Percentiles rank a stretch among this genome's conserved stretches.
These are phyloP conservation scores for Olivierus martensii DNA, from an alignment of 1,140 invertebrate species.

Conservation along the genomic window DNA sequence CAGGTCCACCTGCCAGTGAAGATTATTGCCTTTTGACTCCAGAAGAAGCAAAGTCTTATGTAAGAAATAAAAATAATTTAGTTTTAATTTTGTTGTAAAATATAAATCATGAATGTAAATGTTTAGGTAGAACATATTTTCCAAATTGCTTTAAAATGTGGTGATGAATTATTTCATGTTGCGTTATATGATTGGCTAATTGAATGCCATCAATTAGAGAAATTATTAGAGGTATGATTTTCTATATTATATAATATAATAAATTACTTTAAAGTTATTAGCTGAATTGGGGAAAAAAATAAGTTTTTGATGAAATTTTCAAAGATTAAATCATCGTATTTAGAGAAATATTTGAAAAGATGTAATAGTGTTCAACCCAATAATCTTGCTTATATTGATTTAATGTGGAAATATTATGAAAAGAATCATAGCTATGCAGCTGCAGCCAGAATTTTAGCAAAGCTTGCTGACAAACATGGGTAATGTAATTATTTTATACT, in stretches of 20 bases:
- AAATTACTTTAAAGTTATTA: no score
- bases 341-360: slow-evolving; percentile 63
- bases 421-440: slow-evolving; percentile 77
- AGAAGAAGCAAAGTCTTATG: slow-evolving; percentile 19
- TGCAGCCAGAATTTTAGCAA: slow-evolving; percentile 80
- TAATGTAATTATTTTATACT: no score
- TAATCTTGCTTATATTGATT: slow-evolving; percentile 50
- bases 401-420: slow-evolving; percentile 94
- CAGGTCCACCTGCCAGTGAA: slow-evolving; percentile 30
- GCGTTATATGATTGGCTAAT: slow-evolving; percentile 90
- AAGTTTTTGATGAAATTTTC: slow-evolving; percentile 10
- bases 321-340: slow-evolving; percentile 48
- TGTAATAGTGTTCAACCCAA: slow-evolving; percentile 31
- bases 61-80: not conserved
- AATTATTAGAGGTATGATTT: slow-evolving; percentile 52
- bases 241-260: no score
- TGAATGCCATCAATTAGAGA: slow-evolving; percentile 53
- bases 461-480: slow-evolving; percentile 67
- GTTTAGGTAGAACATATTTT: slow-evolving; percentile 34
- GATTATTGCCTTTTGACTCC: slow-evolving; percentile 23
- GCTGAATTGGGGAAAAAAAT: no score
- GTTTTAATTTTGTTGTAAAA: no score
- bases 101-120: no score
- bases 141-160: slow-evolving; percentile 30
- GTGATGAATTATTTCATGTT: slow-evolving; percentile 80